Conservation (phyloP, 2,797 vertebrate species). For the Oryzias sinensis region DNA sequence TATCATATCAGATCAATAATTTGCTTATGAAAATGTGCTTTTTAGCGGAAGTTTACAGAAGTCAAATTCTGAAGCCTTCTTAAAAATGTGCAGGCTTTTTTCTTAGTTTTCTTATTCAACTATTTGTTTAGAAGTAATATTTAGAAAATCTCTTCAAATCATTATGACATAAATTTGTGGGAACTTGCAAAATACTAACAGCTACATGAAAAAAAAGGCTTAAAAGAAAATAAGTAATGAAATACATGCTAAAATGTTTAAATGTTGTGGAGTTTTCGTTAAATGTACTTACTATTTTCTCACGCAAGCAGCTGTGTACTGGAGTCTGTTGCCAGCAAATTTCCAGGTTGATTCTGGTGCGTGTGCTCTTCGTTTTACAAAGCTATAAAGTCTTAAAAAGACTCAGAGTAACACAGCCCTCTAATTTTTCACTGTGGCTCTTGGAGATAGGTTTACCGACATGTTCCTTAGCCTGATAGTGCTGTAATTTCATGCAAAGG, state of each 20-base stretch:
- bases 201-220: neutral
- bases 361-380: conserved; percentile 55
- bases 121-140: too few species aligned
- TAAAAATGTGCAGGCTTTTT: too few species aligned
- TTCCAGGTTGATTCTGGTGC: conserved; percentile 51
- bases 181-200: neutral
- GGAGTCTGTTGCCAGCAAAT: conserved; percentile 34
- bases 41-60: too few species aligned
- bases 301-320: conserved; percentile 33
- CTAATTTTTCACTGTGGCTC: conserved; percentile 37
- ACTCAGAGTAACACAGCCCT: conserved; percentile 44
- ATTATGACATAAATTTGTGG: neutral
- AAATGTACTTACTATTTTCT: conserved; percentile 60
- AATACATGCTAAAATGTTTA: neutral
- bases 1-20: too few species aligned
- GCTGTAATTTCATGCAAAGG: conserved; percentile 54
- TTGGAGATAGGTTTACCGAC: conserved; percentile 67
- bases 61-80: too few species aligned
- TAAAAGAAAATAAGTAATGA: neutral
- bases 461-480: conserved; percentile 47
- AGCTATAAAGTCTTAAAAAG: conserved; percentile 60
- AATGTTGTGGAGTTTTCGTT: neutral
- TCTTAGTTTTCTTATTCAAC: too few species aligned
- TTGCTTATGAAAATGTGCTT: too few species aligned
- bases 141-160: too few species aligned